These are phyloP conservation scores for Rhineura floridana DNA, from an alignment of 2,113 vertebrate species.

Conservation along the genomic window DNA sequence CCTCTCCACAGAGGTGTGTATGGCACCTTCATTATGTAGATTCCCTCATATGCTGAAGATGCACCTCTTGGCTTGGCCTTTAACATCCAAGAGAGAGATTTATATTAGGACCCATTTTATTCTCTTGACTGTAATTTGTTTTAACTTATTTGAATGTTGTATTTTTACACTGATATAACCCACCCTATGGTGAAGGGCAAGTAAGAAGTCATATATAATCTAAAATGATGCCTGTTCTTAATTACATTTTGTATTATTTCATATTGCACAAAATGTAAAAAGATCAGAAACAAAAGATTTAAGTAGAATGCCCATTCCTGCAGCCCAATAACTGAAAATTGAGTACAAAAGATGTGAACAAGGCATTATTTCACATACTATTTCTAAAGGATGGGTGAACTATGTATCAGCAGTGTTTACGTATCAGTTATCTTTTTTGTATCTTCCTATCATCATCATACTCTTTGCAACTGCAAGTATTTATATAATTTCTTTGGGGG, in stretches of 20 bases:
- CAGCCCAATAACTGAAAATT: not conserved
- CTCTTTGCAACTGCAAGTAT: not conserved
- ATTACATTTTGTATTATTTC: too few species aligned
- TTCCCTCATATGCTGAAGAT: too few species aligned
- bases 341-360: not conserved
- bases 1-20: too few species aligned
- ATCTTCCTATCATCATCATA: not conserved
- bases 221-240: not conserved
- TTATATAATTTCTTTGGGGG: not conserved
- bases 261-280: not conserved
- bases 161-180: too few species aligned
- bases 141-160: too few species aligned
- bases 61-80: too few species aligned
- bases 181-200: too few species aligned
- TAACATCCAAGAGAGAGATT: too few species aligned
- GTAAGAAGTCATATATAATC: too few species aligned
- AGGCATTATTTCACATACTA: not conserved
- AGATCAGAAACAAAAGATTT: not conserved
- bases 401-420: not conserved
- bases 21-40: too few species aligned
- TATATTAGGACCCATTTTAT: too few species aligned
- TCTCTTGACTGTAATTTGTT: too few species aligned
- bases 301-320: not conserved
- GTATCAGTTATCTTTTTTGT: not conserved
- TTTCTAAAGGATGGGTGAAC: not conserved